Evolutionary conservation across 2,888 invertebrate species (phyloP), one percentile per base, ranked within the genome.

Genomic region (Protophormia terraenovae): DNA sequence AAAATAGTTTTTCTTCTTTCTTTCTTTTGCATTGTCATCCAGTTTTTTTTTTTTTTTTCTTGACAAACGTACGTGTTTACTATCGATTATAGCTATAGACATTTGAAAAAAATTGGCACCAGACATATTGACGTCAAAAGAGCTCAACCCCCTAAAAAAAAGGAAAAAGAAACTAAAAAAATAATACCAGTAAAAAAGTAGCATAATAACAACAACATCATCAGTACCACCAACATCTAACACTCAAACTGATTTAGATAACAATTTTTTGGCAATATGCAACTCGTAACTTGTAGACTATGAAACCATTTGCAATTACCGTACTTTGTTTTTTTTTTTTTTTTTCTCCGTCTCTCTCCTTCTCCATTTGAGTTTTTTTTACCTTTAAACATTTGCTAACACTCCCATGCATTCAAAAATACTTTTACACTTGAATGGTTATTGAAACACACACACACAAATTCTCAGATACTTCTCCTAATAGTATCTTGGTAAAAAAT

Each of bases 61-160:
- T 41, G 19, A 32, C 12, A n/a, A 35, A 10, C 14, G 19, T 72
- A 83, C 77, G 71, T 78, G 66, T 41, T 72, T 41, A 29, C 53
- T 58, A 50, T 29, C 53, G 60, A 41, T 69, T 67, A 69, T 6
- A 62, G 53, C 35, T 38, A 62, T 50, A 72, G 29, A 78, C 60
- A 53, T 19, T 1, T 24, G 24, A 38, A 14, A 10, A 24, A 45
- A 55, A 72, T 72, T 55, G 47, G 19, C 62, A 50, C 41, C 78
- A 78, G 83, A 83, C 79, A 79, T 62, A 64, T 78, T 75, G 79
- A 83, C 78, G 73, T 69, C 60, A 62, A 58, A 62, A 53, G 27
- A 73, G 66, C 41, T 73, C 58, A 58, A 79, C 58, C 53, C 29
- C n/a, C 10, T 53, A n/a, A n/a, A n/a, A n/a, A 8, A 16, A 45